Base-by-base conservation (phyloP, 2,797 vertebrate genomes). In the Falco concolor region DNA sequence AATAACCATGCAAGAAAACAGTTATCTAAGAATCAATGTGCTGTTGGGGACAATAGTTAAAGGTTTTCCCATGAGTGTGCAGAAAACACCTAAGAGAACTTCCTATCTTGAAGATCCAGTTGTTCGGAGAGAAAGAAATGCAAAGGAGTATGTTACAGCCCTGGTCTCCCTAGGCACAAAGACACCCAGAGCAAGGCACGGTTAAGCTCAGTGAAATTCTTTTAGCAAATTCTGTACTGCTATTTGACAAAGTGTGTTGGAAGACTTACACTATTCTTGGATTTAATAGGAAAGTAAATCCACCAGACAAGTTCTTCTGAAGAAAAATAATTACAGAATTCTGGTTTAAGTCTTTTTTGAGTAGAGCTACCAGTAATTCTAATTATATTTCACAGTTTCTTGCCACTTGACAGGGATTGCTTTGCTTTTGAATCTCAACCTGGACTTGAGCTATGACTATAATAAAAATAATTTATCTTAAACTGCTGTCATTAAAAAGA, bases 261-360 rank as follows among this genome's bases (percentile, higher is more conserved):
- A 73, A 84, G 63, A 67, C 8, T 79, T 81, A 52, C 0, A 2
- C 25, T 84, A 20, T 84, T 70, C 49, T 69, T 13, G 13, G 34
- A 54, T 90, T 78, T 91, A 69, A 89, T 42, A 79, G 18, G 45
- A 94, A 92, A 52, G 50, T 63, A 90, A 94, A 89, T 91, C 54
- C 44, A 79, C 20, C 9, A 34, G 73, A 87, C 40, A 61, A 65
- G 44, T 12, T 60, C 69, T 78, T 87, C 54, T 84, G 76, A 84
- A 94, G 79, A 85, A 91, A 96, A 96, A 90, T 91, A 85, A 89
- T 93, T 88, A 50, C 69, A 65, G 76, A 90, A 90, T 90, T 90
- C 77, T 90, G 22, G 28, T 59, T 79, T 92, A 92, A 94, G 63
- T 44, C 3, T 76, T 87, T 91, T 77, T 42, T 84, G 57, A 85